Base-by-base conservation (phyloP, 2,888 invertebrate species). In the Epsilonema sp. region DNA sequence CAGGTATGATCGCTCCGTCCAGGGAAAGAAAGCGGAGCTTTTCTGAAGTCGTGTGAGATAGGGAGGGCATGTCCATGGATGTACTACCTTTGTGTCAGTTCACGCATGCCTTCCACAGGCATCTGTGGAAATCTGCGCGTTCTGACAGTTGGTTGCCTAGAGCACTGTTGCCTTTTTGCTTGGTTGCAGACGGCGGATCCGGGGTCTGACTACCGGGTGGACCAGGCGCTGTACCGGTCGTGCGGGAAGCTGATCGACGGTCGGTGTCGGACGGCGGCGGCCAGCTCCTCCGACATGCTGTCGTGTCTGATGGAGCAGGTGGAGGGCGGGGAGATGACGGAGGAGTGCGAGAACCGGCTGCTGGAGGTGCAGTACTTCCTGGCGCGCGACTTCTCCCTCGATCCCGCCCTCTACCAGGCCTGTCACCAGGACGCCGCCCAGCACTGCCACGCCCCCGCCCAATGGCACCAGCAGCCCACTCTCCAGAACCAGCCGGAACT, bases 351-450 rank as follows among this genome's bases (percentile, higher is more conserved):
- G 70, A 77, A 80, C 52, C 81, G 86, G 8, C 72, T 97, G 39
- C 73, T 94, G 49, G 86, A 92, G 68, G 86, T 97, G 59, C 90
- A 97, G 64, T 97, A 90, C 67, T 97, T 97, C 68, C 78, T 94
- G 51, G 82, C 87, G 0, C 76, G 97, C 57, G 85, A 94, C 69
- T 97, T 86, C 65, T 85, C 82, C 59, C 70, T 90, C 42, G 89
- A 90, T 67, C 82, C 86, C 0, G 79, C 79, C 56, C 69, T 97
- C 39, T 94, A 84, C 63, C 76, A 78, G 60, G 78, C 80, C 26
- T 97, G 94, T 63, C 80, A 78, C 58, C 75, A 77, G 52, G 90
- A 92, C 70, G 90, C 92, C 2, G 74, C 57, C 20, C 8, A 31
- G 31, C 16, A 31, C 31, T 31, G 31, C 16, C 8, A 16, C 31